Percentiles rank a stretch among this genome's conserved stretches.
Conservation (phyloP, 1,140 invertebrate species). For the Platyscapa corneri region DNA sequence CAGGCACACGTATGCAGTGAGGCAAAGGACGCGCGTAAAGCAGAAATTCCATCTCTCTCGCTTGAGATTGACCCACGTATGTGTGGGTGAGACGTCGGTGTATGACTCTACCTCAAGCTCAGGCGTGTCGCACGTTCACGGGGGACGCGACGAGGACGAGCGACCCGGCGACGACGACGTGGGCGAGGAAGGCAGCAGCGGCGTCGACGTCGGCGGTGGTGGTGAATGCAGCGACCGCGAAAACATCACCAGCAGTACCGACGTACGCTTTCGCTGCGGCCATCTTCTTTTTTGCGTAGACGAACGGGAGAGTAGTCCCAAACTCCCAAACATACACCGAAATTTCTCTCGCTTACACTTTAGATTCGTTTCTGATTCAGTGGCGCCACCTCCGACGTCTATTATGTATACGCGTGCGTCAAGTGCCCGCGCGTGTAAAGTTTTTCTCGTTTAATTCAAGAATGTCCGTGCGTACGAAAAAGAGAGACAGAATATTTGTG, state of each 20-base stretch:
- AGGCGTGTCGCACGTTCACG: conserved; percentile 8
- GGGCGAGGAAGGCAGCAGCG: conserved; percentile 65
- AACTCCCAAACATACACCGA: conserved; percentile 4
- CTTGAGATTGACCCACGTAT: too few relatives aligned
- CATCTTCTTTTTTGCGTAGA: conserved; percentile 66
- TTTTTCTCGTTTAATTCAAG: not conserved
- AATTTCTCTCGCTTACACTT: not conserved
- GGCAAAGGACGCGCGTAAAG: not conserved
- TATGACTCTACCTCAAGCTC: conserved; percentile 11
- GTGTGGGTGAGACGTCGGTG: not conserved
- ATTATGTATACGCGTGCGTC: not conserved
- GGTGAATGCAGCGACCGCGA: conserved; percentile 59
- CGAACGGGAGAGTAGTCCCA: not conserved
- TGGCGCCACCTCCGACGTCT: not conserved
- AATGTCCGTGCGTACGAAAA: not conserved
- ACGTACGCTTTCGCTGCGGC: conserved; percentile 72
- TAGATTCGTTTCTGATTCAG: not conserved
- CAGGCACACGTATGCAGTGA: not conserved
- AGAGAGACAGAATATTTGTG: not conserved
- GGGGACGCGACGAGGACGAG: conserved; percentile 6
- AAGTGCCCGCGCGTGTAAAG: not conserved
- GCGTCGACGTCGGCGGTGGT: conserved; percentile 65
- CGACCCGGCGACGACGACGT: conserved; percentile 37
- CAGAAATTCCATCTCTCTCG: conserved; percentile 7
- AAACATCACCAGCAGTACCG: conserved; percentile 68